Percentiles rank a stretch among this genome's conserved stretches.
Evolutionary conservation across 2,113 vertebrate species (phyloP).

Genomic region (Pristiophorus japonicus): DNA sequence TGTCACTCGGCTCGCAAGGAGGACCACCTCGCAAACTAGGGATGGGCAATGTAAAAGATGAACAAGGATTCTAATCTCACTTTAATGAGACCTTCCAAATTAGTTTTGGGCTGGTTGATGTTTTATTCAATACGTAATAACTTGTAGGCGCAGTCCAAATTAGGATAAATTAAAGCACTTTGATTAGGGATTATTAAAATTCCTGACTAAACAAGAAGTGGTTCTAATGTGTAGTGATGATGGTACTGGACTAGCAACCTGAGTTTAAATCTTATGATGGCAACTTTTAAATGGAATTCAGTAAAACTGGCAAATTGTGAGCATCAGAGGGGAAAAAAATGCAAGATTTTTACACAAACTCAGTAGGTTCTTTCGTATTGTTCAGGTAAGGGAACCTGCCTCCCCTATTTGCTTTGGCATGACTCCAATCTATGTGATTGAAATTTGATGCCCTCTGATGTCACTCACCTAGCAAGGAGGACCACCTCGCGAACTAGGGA

Average conservation of each 20-base stretch:
- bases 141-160: neutral
- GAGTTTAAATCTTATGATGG: neutral
- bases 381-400: neutral
- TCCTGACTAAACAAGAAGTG: too few species aligned
- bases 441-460: neutral
- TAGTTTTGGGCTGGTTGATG: neutral
- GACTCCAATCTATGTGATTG: neutral
- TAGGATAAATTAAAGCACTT: neutral
- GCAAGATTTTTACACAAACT: neutral
- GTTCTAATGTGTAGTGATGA: too few species aligned
- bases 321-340: neutral
- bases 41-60: neutral
- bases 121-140: neutral
- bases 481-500: neutral
- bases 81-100: neutral
- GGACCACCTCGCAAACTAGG: neutral
- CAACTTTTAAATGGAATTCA: neutral
- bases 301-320: neutral
- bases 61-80: neutral
- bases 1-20: neutral
- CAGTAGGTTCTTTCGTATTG: neutral
- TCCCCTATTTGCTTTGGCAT: neutral
- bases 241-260: too few species aligned
- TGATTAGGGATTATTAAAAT: too few species aligned
- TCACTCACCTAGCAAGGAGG: neutral